Evolutionary conservation across 1,140 invertebrate genomes (phyloP).

Genomic region (Brachionus rotundiformis): DNA sequence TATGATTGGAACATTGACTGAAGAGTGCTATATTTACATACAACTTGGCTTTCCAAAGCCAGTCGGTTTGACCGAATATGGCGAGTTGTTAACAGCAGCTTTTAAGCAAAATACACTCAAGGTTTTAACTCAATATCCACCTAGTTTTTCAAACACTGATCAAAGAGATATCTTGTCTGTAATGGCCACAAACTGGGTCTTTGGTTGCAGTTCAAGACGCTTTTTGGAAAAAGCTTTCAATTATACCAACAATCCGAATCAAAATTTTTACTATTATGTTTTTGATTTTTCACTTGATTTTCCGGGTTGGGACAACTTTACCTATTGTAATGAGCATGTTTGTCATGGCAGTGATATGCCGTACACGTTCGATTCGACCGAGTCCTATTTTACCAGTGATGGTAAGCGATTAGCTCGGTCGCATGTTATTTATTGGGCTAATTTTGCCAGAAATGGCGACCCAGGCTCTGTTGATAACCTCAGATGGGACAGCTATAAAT

Average conservation of each 20-base stretch:
- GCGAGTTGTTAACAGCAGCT: background rate
- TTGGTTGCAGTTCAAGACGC: conserved; percentile 36
- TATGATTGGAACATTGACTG: conserved; percentile 45
- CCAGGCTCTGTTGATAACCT: background rate
- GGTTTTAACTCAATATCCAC: conserved; percentile 34
- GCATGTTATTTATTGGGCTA: conserved; percentile 57
- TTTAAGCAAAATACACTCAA: conserved; percentile 41
- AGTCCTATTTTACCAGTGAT: conserved; percentile 26
- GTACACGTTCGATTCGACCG: conserved; percentile 18
- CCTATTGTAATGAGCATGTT: conserved; percentile 38
- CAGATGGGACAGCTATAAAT: background rate
- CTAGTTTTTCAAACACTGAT: conserved; percentile 14
- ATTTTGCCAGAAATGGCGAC: conserved; percentile 56
- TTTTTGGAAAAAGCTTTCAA: conserved; percentile 46
- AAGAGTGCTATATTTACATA: conserved; percentile 48
- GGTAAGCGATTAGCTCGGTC: conserved; percentile 55
- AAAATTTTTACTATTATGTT: conserved; percentile 32
- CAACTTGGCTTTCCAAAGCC: background rate
- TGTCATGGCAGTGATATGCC: conserved; percentile 52
- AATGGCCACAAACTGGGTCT: conserved; percentile 50
- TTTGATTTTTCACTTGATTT: conserved; percentile 49
- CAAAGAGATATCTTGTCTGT: background rate
- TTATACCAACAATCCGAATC: background rate
- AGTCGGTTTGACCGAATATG: conserved; percentile 9
- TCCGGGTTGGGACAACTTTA: conserved; percentile 47